These are phyloP conservation scores for Panopea generosa DNA, from an alignment of 2,888 invertebrate genomes.

Conservation along the genomic window DNA sequence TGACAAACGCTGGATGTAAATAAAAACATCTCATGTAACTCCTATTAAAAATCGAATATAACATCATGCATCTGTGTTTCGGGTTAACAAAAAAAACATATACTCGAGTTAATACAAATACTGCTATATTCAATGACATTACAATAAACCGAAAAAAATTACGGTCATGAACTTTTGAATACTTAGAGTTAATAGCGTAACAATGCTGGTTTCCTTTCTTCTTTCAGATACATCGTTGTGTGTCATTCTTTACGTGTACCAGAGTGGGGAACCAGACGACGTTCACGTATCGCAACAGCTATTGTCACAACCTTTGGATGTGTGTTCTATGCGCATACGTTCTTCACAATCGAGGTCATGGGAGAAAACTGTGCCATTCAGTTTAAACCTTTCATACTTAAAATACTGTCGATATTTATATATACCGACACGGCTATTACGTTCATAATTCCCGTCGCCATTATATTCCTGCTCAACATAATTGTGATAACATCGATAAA, in stretches of 20 bases:
- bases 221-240: slow-evolving; percentile 91
- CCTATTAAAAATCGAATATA: too few relatives aligned
- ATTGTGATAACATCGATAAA: slow-evolving; percentile 48
- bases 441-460: slow-evolving; percentile 71
- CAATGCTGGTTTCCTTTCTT: too few relatives aligned
- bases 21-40: too few relatives aligned
- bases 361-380: slow-evolving; percentile 41
- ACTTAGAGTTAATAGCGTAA: too few relatives aligned
- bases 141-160: too few relatives aligned
- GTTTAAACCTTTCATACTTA: slow-evolving; percentile 43
- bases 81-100: too few relatives aligned
- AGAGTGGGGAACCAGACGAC: slow-evolving; percentile 68
- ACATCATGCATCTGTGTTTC: too few relatives aligned
- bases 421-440: slow-evolving; percentile 72
- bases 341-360: slow-evolving; percentile 67
- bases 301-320: slow-evolving; percentile 58
- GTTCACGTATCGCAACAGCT: slow-evolving; percentile 65
- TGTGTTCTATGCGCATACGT: slow-evolving; percentile 72
- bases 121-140: too few relatives aligned
- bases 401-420: slow-evolving; percentile 65
- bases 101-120: too few relatives aligned
- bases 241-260: slow-evolving; percentile 89
- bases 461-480: slow-evolving; percentile 72
- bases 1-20: too few relatives aligned
- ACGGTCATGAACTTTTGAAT: too few relatives aligned